Evolutionary conservation across 2,888 invertebrate species (phyloP), one percentile per base, ranked within the genome.

Genomic region (Hirtodrosophila histrioides): DNA sequence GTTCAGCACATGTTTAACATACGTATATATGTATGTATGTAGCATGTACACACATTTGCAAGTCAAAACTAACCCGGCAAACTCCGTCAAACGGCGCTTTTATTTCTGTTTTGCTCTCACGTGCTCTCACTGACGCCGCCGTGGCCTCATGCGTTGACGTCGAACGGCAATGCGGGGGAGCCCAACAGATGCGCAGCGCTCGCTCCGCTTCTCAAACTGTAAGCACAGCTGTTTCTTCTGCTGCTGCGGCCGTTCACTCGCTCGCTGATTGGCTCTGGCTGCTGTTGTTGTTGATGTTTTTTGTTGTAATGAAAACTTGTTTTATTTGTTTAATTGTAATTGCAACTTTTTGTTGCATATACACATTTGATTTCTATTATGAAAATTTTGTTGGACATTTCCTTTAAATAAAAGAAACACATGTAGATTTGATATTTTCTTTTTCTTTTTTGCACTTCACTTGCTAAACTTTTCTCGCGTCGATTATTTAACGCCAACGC

Each of bases 151-250:
- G 70, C 78, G 69, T 62, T 63, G 67, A 50, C 44, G 51, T 48
- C 36, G 44, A 23, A 54, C 37, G 24, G 24, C 78, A 74, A 55
- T 58, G 83, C 75, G 86, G 81, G 83, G 80, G 81, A 79, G 75
- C 78, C 40, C 17, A 48, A 31, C 31, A 31, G 3, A 9, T 0
- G 56, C 40, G 29, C 41, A 67, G 27, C 6, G 37, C 27, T 37
- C 66, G 36, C 40, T 40, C 29, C 65, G 64, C 33, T 50, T 57
- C 46, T 70, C 77, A 74, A 78, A 86, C 78, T 78, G 78, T 69
- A 41, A 68, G 85, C 77, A 76, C 78, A 87, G 79, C 86, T 88
- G 87, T 88, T 88, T 71, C 46, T 62, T 65, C 53, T 57, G 39
- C 51, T 56, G 31, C 71, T 54, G 60, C 63, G 84, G 80, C 57